Evolutionary conservation across 2,797 vertebrate genomes (phyloP), one percentile per base, ranked within the genome.

Genomic region (Salarias fasciatus): DNA sequence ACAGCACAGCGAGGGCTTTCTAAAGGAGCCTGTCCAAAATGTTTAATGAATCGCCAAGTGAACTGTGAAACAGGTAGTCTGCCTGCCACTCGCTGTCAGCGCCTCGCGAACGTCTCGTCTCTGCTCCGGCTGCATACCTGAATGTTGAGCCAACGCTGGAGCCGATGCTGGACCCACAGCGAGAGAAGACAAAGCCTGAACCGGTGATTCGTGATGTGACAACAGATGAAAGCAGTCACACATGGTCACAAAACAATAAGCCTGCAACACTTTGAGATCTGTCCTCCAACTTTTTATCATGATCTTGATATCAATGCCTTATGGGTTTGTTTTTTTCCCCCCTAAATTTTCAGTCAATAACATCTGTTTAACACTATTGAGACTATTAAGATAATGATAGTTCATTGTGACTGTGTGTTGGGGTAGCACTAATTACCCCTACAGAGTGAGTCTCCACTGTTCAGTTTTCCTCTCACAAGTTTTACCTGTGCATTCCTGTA

Each of bases 51-150:
- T 77, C 69, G 83, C 42, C 62, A 80, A 80, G 85, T 88, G 88
- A 90, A 90, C 89, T 82, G 87, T 90, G 83, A 69, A 86, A 79
- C 87, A 83, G 79, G 86, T 83, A 86, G 85, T 77, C 84, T 63
- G 65, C 81, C 87, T 87, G 87, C 80, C 87, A 84, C 55, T 83
- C 77, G 72, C 69, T 84, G 79, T 91, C 88, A 82, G 64, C 88
- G 90, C 88, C 74, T 46, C 9, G 49, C 75, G 72, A 88, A 90
- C 86, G 70, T 84, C 83, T 67, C 6, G 62, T 72, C 69, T 79
- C 2, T 53, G 65, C 63, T 74, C 58, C 66, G 18, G n/a, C 60
- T 58, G 72, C 88, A 87, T 90, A 83, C 88, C 84, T 86, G 68
- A 81, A 46, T 40, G 80, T 15, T 86, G 72, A 86, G 67, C 73